These are phyloP conservation scores for Nysson spinosus DNA, from an alignment of 2,888 invertebrate species.

Conservation along the genomic window DNA sequence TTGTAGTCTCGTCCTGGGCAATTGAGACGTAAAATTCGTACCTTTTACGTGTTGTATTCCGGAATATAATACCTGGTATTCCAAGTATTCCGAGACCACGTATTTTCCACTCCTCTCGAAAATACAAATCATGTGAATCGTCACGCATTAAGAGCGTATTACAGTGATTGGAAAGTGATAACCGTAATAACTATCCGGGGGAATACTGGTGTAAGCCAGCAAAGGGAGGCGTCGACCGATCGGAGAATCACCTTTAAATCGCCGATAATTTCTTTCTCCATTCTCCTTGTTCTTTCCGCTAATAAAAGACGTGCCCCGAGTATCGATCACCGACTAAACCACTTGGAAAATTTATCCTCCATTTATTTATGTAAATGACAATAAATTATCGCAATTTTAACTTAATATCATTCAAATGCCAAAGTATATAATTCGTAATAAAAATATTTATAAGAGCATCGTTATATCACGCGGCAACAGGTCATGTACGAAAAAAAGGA, in stretches of 20 bases:
- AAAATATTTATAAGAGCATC: too few species aligned
- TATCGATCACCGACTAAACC: constrained; percentile 46
- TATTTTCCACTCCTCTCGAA: constrained; percentile 1
- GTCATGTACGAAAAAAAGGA: too few species aligned
- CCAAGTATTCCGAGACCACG: neutral
- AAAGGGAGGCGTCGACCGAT: constrained; percentile 62
- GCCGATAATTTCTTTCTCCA: constrained; percentile 57
- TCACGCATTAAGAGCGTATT: constrained; percentile 60
- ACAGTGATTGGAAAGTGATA: constrained; percentile 59
- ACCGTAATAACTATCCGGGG: constrained; percentile 52
- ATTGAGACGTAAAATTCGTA: too few species aligned
- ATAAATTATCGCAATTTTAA: too few species aligned
- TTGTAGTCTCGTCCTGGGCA: too few species aligned
- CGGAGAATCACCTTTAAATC: constrained; percentile 60
- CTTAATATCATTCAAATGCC: too few species aligned
- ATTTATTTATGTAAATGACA: too few species aligned
- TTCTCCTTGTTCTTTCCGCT: constrained; percentile 12
- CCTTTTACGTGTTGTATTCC: neutral
- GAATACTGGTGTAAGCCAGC: constrained; percentile 42
- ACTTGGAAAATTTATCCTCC: constrained; percentile 49
- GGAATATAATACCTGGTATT: neutral
- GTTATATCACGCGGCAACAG: too few species aligned
- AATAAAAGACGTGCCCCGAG: constrained; percentile 29
- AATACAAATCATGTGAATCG: constrained; percentile 57
- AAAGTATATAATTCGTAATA: too few species aligned